Evolutionary conservation across 2,888 invertebrate species (phyloP).

Genomic region (Leptinotarsa rubiginosa): DNA sequence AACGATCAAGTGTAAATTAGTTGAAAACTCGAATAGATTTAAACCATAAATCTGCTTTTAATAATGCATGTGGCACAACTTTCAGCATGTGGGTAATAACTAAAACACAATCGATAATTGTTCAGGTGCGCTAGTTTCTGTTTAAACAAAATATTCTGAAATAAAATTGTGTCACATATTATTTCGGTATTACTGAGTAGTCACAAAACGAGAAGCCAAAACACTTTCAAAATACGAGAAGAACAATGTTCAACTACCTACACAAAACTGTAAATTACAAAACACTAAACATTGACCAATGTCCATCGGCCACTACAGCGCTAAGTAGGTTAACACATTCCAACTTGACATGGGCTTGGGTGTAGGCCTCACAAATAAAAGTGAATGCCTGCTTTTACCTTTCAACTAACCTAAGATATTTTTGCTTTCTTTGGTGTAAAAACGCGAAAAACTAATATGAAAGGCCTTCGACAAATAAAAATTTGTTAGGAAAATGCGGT

Average conservation of each 20-base stretch:
- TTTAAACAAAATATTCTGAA: too few relatives aligned
- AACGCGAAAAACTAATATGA: too few relatives aligned
- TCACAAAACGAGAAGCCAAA: neutral
- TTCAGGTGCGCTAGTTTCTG: too few relatives aligned
- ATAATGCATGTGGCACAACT: too few relatives aligned
- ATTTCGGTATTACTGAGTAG: too few relatives aligned
- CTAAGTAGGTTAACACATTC: conserved; percentile 16
- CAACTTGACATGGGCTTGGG: conserved; percentile 13
- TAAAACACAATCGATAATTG: too few relatives aligned
- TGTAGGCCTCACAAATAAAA: neutral
- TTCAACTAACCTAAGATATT: neutral
- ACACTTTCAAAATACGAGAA: neutral
- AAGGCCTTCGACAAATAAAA: conserved; percentile 21
- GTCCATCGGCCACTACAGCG: neutral
- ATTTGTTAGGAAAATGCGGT: conserved; percentile 66
- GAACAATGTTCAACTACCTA: neutral
- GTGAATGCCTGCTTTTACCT: neutral
- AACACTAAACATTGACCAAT: neutral
- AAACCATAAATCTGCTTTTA: too few relatives aligned
- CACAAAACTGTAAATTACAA: neutral
- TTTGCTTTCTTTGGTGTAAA: neutral
- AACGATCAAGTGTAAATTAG: too few relatives aligned
- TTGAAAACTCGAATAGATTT: too few relatives aligned
- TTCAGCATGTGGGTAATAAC: too few relatives aligned
- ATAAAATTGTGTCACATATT: too few relatives aligned